These are phyloP conservation scores for Laterallus jamaicensis DNA, from an alignment of 2,113 vertebrate genomes.

Conservation along the genomic window DNA sequence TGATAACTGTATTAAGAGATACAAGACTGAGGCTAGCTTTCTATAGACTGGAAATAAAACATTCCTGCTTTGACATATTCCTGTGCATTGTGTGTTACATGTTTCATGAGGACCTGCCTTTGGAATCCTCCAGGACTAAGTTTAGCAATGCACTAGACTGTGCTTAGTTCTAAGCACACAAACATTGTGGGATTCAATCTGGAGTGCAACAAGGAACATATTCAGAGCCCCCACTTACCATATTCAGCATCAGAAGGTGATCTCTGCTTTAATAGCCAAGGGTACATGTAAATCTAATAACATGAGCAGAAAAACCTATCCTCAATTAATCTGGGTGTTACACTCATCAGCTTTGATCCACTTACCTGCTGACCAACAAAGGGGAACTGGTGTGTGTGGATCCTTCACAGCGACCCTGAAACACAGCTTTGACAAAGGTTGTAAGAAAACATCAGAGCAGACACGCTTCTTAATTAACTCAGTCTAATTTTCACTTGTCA, in stretches of 20 bases:
- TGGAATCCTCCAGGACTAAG: background rate
- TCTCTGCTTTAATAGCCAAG: background rate
- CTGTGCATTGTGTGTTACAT: no score
- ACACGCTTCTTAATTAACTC: background rate
- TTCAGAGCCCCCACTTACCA: background rate
- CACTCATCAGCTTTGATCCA: background rate
- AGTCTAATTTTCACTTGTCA: background rate
- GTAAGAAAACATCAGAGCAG: background rate
- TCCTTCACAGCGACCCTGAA: background rate
- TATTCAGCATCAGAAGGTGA: background rate
- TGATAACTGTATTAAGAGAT: background rate
- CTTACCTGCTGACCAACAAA: background rate
- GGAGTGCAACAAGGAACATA: accelerated
- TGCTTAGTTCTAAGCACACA: background rate
- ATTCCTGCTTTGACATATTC: background rate
- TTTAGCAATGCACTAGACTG: background rate
- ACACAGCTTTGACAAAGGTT: background rate
- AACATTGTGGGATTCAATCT: accelerated
- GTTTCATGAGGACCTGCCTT: background rate
- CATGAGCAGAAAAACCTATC: background rate
- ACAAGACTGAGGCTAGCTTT: background rate
- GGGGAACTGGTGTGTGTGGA: background rate
- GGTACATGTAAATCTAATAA: background rate
- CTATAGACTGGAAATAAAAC: background rate
- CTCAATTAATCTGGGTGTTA: background rate